Evolutionary conservation across 2,113 vertebrate species (phyloP), one percentile per base, ranked within the genome.

Genomic region (Bos javanicus): DNA sequence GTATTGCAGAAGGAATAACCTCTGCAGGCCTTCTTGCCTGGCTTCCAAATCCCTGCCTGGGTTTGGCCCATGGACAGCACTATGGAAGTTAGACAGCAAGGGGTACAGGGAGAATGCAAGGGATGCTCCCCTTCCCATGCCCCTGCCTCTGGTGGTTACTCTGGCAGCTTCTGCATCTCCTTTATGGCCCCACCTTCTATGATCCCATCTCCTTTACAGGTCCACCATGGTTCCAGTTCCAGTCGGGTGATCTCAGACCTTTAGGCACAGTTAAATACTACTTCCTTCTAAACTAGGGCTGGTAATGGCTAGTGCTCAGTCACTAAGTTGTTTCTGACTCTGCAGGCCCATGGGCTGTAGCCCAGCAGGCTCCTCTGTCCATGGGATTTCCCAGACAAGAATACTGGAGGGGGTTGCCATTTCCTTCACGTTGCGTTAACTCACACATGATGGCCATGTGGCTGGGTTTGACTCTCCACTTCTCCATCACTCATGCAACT

Each of bases 91-190:
- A 74, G 39, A 56, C 28, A 21, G 25, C 28, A 64, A 30, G 0
- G 8, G 3, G 21, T n/a, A 62, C 23, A 48, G 33, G 52, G 30
- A 59, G 30, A 93, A 39, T 86, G 54, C 67, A 82, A 56, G 30
- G 14, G 82, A 5, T 8, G 11, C 39, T 26, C 5, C 59, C 2
- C 2, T 28, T 54, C 46, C 6, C 62, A 3, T 2, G 8, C 8
- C 46, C 6, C 33, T 48, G n/a, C 3, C 6, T 90, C 67, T 25
- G 74, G 30, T 46, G 33, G 23, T 62, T 52, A 43, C 26, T 48
- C 80, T 83, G 56, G 43, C 54, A 90, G 19, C n/a, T 88, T 46
- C 17, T 28, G 3, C 7, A 46, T 59, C 78, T 81, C 46, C 78
- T 57, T 80, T 74, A 33, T 13, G 23, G 17, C 16, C 56, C 6